Base-by-base conservation (phyloP, 1,140 invertebrate species). In the Bombyx mandarina region DNA sequence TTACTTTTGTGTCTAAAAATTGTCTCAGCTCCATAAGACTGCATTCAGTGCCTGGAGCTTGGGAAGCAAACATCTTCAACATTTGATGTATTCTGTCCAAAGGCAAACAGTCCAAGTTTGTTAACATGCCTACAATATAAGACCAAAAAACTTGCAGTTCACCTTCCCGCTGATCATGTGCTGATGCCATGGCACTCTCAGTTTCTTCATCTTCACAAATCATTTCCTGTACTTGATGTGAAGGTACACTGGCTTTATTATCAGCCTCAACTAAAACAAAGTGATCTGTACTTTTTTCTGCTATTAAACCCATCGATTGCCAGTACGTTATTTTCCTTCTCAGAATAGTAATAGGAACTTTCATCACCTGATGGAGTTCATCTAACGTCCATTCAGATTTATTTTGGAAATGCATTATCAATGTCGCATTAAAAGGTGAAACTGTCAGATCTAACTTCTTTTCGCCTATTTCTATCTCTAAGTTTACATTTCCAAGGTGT, bases 141-240 rank as follows among this genome's bases (percentile, higher is more conserved):
- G 96, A 96, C 97, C 97, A 99, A 72, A 97, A 97, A 8, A 96
- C 95, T 90, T 97, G 95, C n/a, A 97, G 86, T 76, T 98, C 96
- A 69, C 96, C 95, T 82, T 98, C 96, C 58, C 95, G 90, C 87
- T 98, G 96, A 83, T 97, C 96, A 80, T 96, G 94, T 8, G 96
- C 94, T 18, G 96, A 96, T 7, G 96, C 95, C 93, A 98, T 97
- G 0, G 93, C 96, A 80, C 95, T 97, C 82, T 98, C 97, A 6
- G 92, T 88, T 83, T 99, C 96, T 69, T 97, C 96, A 73, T 99
- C 97, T 64, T 97, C 95, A 60, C 94, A 92, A 12, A 94, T 91
- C 77, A 94, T 90, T 56, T 94, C 93, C 51, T 91, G 86, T 0
- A 84, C 82, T 66, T 87, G 83, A 61, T 77, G 79, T 52, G 73